Evolutionary conservation across 2,797 vertebrate genomes (phyloP).

Genomic region (Botia almorhae): DNA sequence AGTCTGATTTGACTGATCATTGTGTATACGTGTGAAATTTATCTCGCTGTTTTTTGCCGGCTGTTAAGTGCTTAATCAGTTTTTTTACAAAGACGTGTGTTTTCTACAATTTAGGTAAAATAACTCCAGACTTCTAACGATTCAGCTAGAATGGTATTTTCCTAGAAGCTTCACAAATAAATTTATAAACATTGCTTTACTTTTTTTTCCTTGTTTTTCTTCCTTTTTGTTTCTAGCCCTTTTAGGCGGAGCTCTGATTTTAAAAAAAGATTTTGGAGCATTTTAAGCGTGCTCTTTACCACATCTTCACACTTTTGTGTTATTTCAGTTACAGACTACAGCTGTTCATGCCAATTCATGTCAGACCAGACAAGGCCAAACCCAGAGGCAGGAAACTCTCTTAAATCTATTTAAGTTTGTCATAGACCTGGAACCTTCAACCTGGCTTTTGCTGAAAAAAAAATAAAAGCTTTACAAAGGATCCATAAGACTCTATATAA

Average conservation of each 20-base stretch:
- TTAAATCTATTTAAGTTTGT: background rate
- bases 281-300: conserved; percentile 59
- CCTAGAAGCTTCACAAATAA: background rate
- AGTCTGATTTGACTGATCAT: conserved; percentile 81
- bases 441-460: background rate
- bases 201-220: background rate
- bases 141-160: background rate
- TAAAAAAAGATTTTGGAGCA: background rate
- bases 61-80: background rate
- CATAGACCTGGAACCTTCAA: background rate
- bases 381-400: background rate
- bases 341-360: conserved; percentile 17
- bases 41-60: background rate
- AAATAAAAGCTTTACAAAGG: background rate
- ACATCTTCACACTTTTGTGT: conserved; percentile 4
- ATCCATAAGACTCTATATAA: background rate
- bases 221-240: background rate
- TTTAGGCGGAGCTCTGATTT: background rate
- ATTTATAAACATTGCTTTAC: background rate
- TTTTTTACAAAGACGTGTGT: background rate
- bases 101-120: background rate
- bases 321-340: conserved; percentile 24
- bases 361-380: conserved; percentile 9
- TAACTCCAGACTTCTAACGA: background rate
- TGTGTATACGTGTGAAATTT: background rate